Conservation (phyloP, 2,888 invertebrate species). For the Acanthosepion lycidas region DNA sequence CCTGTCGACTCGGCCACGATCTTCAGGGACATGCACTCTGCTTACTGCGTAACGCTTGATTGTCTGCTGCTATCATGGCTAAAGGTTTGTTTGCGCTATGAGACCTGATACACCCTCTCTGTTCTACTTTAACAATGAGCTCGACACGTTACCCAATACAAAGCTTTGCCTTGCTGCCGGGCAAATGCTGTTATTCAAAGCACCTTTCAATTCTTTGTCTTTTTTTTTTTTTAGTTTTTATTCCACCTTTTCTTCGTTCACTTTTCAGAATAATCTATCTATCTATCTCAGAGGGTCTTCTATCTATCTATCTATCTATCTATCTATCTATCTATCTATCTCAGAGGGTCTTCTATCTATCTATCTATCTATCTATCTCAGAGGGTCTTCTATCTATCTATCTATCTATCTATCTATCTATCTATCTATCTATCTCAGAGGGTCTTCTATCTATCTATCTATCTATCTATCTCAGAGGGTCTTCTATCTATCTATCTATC, state of each 20-base stretch:
- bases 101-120: neutral
- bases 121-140: neutral
- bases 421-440: no score
- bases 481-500: no score
- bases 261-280: neutral
- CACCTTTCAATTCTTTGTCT: neutral
- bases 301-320: no score
- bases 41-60: neutral
- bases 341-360: no score
- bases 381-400: neutral
- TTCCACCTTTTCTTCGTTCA: neutral
- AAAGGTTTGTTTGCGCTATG: constrained; percentile 15
- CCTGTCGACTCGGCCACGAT: constrained; percentile 13
- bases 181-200: neutral
- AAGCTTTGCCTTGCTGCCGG: neutral
- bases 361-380: no score
- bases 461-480: no score
- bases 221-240: neutral
- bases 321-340: neutral
- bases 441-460: neutral
- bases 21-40: neutral
- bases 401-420: no score
- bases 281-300: no score
- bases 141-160: neutral
- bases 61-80: neutral